These are phyloP conservation scores for Heliconius cydno DNA, from an alignment of 2,888 invertebrate genomes.

Conservation along the genomic window DNA sequence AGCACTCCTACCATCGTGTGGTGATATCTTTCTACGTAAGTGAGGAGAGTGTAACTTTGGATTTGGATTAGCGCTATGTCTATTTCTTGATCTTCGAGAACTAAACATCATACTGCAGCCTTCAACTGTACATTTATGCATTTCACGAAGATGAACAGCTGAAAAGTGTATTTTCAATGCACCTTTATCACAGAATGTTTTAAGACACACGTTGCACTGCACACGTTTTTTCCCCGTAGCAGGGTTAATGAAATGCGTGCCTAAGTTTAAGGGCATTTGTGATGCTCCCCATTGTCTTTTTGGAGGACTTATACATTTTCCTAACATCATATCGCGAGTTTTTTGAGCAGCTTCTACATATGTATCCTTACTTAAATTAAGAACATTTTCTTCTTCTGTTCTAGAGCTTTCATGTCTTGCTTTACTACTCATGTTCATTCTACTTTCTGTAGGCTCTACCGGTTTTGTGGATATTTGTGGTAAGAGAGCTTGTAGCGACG, in stretches of 20 bases:
- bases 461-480: constrained; percentile 84
- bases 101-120: constrained; percentile 99
- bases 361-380: constrained; percentile 79
- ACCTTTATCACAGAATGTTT: constrained; percentile 99
- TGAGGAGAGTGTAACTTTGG: constrained; percentile 99
- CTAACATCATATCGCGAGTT: constrained; percentile 79
- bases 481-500: constrained; percentile 85
- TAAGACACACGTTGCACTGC: constrained; percentile 98
- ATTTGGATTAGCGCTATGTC: constrained; percentile 99
- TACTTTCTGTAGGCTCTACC: constrained; percentile 70
- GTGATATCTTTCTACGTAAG: constrained; percentile 95
- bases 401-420: constrained; percentile 63
- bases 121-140: constrained; percentile 99
- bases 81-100: constrained; percentile 95
- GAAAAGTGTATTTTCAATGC: constrained; percentile 99
- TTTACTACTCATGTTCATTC: constrained; percentile 64
- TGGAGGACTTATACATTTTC: constrained; percentile 88
- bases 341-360: constrained; percentile 67
- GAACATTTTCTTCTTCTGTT: constrained; percentile 72
- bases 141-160: constrained; percentile 98
- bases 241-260: constrained; percentile 95
- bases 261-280: constrained; percentile 90
- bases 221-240: constrained; percentile 98
- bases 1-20: constrained; percentile 95
- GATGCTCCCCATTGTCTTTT: constrained; percentile 92